phyloP scores from a whole-genome alignment of 2,888 invertebrate species.

The Globia sparganii region DNA sequence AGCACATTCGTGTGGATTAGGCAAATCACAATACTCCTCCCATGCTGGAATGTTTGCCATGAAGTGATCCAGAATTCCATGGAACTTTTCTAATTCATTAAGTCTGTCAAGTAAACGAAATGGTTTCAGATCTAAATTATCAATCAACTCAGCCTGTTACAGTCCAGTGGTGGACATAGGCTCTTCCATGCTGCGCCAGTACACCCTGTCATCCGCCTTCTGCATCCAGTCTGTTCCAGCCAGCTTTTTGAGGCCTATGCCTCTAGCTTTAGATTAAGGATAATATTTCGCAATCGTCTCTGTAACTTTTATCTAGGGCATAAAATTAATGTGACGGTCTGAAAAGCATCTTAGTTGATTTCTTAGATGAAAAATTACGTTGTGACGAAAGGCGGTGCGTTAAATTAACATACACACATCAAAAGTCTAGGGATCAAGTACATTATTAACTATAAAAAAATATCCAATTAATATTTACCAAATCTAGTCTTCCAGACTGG shows the following conservation, averaged over 20 bases:
- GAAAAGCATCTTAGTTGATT: neutral
- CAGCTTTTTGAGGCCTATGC: no score
- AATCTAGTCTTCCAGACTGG: no score
- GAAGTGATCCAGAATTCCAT: slow-evolving; percentile 93
- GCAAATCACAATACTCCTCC: slow-evolving; percentile 94
- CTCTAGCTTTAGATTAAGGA: neutral
- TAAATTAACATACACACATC: neutral
- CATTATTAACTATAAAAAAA: no score
- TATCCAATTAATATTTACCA: no score
- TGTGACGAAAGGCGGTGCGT: neutral
- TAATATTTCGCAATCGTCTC: neutral
- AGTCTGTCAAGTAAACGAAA: slow-evolving; percentile 76
- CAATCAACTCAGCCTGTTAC: neutral
- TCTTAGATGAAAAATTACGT: no score
- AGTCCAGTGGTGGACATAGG: neutral
- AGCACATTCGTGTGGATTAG: slow-evolving; percentile 92
- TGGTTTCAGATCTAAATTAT: neutral
- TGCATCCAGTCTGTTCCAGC: no score
- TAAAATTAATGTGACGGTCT: neutral
- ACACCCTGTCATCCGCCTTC: no score
- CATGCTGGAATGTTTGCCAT: slow-evolving; percentile 90
- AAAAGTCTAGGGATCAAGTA: no score
- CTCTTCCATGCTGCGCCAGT: neutral
- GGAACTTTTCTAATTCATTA: slow-evolving; percentile 83
- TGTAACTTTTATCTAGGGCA: neutral